Conservation (phyloP, 2,888 invertebrate genomes). For the Cacoxenus indagator region DNA sequence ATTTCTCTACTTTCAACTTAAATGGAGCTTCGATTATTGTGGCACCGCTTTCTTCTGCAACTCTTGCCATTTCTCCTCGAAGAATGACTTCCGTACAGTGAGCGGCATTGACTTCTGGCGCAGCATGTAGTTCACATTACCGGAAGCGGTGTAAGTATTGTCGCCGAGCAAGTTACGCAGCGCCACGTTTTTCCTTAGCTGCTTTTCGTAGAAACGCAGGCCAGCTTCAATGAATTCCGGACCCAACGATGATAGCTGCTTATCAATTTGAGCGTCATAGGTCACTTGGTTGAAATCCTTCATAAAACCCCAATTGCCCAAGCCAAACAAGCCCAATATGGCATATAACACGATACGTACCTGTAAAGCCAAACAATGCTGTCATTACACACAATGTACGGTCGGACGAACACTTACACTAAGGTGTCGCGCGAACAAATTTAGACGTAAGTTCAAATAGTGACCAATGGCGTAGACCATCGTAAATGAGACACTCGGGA, state of each 20-base stretch:
- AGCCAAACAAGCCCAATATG: conserved; percentile 74
- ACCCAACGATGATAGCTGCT: conserved; percentile 75
- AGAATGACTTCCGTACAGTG: conserved; percentile 77
- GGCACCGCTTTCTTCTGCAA: conserved; percentile 36
- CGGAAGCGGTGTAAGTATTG: conserved; percentile 75
- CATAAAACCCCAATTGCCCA: conserved; percentile 76
- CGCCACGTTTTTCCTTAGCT: conserved; percentile 81
- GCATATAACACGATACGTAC: conserved; percentile 73
- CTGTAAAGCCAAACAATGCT: conserved; percentile 36
- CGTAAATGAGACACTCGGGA: conserved; percentile 72
- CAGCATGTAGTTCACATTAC: conserved; percentile 79
- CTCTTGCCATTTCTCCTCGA: conserved; percentile 74
- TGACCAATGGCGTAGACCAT: conserved; percentile 73
- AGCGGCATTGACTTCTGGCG: conserved; percentile 78
- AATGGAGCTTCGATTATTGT: conserved; percentile 29
- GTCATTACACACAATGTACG: background rate
- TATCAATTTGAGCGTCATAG: conserved; percentile 77
- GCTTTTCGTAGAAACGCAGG: conserved; percentile 81
- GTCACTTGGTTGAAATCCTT: conserved; percentile 77
- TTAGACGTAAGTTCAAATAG: conserved; percentile 73
- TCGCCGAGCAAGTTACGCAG: conserved; percentile 74
- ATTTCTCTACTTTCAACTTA: background rate
- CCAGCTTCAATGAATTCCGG: conserved; percentile 79
- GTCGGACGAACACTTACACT: conserved; percentile 53
- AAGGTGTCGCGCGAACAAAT: conserved; percentile 74